phyloP scores from a whole-genome alignment of 2,797 vertebrate genomes.

The Crax fasciolata region DNA sequence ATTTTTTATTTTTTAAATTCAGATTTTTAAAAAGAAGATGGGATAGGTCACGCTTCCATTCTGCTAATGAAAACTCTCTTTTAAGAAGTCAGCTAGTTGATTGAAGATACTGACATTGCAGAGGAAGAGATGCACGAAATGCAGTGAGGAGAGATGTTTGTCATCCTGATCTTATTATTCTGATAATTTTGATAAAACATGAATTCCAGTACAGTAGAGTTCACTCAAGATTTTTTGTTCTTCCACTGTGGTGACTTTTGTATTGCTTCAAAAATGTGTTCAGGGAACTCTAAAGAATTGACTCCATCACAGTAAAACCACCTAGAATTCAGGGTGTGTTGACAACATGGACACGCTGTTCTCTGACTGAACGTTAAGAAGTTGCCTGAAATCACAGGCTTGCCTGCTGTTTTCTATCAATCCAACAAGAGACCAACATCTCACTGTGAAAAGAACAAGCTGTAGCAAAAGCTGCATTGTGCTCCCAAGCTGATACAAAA shows the following conservation, averaged over 20 bases:
- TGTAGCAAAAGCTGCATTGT: not conserved
- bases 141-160: not conserved
- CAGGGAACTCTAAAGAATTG: not conserved
- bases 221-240: not conserved
- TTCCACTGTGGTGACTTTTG: not conserved
- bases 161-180: not conserved
- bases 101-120: not conserved
- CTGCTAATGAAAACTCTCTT: not conserved
- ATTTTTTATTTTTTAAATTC: accelerated
- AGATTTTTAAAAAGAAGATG: not conserved
- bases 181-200: not conserved
- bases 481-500: not conserved
- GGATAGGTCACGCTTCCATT: not conserved
- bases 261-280: not conserved
- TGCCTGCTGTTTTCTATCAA: not conserved
- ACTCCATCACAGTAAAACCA: not conserved
- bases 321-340: not conserved
- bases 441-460: not conserved
- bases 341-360: not conserved
- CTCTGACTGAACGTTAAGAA: not conserved
- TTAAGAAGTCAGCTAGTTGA: not conserved
- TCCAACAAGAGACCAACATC: not conserved
- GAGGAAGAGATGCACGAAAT: not conserved
- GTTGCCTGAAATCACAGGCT: not conserved
- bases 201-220: not conserved